Conservation (phyloP, 2,888 invertebrate species). For the Trachelus troglodyta region DNA sequence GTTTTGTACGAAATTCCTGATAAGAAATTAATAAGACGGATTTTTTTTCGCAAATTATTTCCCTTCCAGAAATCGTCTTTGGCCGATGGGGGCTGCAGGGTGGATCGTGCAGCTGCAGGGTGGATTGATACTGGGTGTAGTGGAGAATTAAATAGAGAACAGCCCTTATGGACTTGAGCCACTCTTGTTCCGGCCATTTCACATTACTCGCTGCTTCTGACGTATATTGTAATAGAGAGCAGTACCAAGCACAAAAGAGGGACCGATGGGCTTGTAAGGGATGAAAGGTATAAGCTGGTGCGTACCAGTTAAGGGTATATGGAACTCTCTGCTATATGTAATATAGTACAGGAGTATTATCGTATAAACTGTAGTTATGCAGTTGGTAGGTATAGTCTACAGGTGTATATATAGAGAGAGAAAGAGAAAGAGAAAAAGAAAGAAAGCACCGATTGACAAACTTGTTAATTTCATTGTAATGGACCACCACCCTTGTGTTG, state of each 20-base stretch:
- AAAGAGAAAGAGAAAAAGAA: too few relatives aligned
- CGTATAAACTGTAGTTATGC: background rate
- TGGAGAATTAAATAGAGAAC: background rate
- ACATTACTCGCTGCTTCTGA: conserved; percentile 20
- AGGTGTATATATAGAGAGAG: background rate
- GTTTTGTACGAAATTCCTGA: background rate
- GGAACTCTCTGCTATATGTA: conserved; percentile 2
- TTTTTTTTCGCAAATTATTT: background rate
- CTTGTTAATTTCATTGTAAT: conserved; percentile 49
- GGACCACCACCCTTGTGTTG: conserved; percentile 22
- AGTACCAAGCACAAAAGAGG: conserved; percentile 25
- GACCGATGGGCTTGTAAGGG: conserved; percentile 5
- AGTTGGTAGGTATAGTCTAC: background rate
- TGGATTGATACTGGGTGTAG: background rate
- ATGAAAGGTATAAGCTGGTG: conserved; percentile 14
- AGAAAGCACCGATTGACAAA: conserved; percentile 26
- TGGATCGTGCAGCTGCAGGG: background rate
- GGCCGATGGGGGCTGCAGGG: too few relatives aligned
- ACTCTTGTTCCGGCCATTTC: conserved; percentile 1
- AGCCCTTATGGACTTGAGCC: background rate
- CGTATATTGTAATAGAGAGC: conserved; percentile 29
- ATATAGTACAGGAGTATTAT: background rate
- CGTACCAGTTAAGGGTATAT: conserved; percentile 27
- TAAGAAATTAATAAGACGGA: background rate
- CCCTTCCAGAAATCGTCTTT: background rate